phyloP scores from a whole-genome alignment of 2,113 vertebrate genomes.

The Falcunculus frontatus region DNA sequence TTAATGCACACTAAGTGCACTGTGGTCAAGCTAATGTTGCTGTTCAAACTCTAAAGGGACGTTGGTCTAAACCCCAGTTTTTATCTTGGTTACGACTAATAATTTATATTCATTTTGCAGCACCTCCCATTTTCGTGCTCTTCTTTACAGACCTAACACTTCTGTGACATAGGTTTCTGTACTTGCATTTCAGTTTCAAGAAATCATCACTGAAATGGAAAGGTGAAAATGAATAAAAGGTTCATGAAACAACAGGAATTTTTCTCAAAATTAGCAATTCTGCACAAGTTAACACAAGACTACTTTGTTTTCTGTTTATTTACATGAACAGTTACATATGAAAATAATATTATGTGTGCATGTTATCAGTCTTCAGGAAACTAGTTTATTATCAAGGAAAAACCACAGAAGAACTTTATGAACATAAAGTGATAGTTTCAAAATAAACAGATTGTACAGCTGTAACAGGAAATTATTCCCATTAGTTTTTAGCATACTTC shows the following conservation, averaged over 20 bases:
- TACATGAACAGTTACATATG: neutral
- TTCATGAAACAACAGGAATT: neutral
- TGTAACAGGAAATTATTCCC: neutral
- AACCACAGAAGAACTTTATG: neutral
- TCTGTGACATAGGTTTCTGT: neutral
- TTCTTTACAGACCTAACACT: neutral
- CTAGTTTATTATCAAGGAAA: neutral
- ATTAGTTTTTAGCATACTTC: neutral
- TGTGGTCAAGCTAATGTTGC: slow-evolving; percentile 32
- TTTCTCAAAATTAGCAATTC: neutral
- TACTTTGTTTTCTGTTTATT: neutral
- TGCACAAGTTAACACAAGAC: neutral
- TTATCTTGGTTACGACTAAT: neutral
- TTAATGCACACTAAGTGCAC: neutral
- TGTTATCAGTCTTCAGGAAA: neutral
- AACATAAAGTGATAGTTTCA: neutral
- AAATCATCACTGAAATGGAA: neutral
- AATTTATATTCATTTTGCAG: neutral
- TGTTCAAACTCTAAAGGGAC: neutral
- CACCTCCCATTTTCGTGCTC: neutral
- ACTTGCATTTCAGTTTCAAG: neutral
- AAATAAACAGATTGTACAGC: neutral
- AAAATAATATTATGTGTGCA: neutral
- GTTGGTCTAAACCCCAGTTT: neutral
- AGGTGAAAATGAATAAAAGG: neutral